Evolutionary conservation across 2,113 vertebrate genomes (phyloP).

Genomic region (Toxotes jaculatrix): DNA sequence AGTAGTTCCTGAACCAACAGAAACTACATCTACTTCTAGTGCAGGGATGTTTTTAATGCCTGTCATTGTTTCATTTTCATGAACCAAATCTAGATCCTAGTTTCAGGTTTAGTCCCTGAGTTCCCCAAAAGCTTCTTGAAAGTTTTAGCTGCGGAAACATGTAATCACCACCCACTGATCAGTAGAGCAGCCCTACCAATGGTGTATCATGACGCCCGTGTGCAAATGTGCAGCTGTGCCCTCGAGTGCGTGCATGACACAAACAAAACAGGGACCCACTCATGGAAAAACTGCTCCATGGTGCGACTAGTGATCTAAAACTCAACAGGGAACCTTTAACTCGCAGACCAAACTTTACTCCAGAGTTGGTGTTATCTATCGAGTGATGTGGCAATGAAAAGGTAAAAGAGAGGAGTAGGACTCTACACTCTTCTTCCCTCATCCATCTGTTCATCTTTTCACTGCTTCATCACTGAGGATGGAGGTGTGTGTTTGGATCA

Average conservation of each 20-base stretch:
- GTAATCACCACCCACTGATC: background rate
- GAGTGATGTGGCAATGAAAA: conserved; percentile 28
- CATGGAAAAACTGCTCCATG: background rate
- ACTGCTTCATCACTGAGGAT: conserved; percentile 14
- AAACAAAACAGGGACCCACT: background rate
- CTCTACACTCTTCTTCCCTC: conserved; percentile 34
- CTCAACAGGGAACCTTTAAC: conserved; percentile 14
- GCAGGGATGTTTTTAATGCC: background rate
- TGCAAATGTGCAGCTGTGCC: background rate
- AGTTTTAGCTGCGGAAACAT: background rate
- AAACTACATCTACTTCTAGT: background rate
- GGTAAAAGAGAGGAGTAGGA: conserved; percentile 25
- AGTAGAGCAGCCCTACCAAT: background rate
- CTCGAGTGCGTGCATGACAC: background rate
- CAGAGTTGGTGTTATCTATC: conserved; percentile 10
- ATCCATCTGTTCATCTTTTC: conserved; percentile 51
- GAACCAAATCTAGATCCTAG: background rate
- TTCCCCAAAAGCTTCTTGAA: background rate
- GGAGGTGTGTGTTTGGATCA: conserved; percentile 34
- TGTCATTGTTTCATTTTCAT: background rate
- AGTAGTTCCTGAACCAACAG: background rate
- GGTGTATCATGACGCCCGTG: background rate
- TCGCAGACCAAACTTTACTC: conserved; percentile 21
- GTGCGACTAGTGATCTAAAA: background rate
- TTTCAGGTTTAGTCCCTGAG: background rate